Evolutionary conservation across 2,797 vertebrate species (phyloP), one percentile per base, ranked within the genome.

Genomic region (Chaetophractus vellerosus): DNA sequence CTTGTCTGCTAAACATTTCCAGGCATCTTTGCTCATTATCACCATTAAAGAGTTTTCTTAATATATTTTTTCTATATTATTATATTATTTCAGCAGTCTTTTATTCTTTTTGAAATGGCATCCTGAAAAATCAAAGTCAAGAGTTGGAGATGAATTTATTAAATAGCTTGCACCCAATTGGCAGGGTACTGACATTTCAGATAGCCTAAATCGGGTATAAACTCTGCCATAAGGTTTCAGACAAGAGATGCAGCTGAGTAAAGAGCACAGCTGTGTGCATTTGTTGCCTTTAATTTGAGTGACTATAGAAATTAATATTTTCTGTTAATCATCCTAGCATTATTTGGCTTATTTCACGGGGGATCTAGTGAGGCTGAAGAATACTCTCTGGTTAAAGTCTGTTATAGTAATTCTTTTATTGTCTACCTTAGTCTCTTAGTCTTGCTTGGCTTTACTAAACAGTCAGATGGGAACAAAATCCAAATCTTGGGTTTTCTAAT

Each of bases 1-100:
- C 10, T 87, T 92, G 36, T 24, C 66, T 90, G 4, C 88, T 85
- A 92, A 78, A 90, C 90, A 45, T 64, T 12, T 86, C 36, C 28
- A 89, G 86, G 28, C 79, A 93, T 80, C 36, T 28, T 91, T 5
- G n/a, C 88, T 94, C 52, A 48, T 94, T 90, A 81, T 69, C 12
- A 36, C 33, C 68, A 18, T 68, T 75, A 63, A 38, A 59, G 18
- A 50, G 8, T 82, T 83, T 90, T 90, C 45, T 90, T 57, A 75
- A 23, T 86, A 31, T 93, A 10, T 45, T 45, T 45, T 52, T 87
- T 88, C 38, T 38, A 38, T 38, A 38, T 38, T 38, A 6, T 38
- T 38, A 38, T 38, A 38, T 38, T 38, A 38, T 88, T 63, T 90
- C 57, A 64, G 50, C 11, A 63, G n/a, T 24, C 41, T 66, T 74